Evolutionary conservation across 1,140 invertebrate genomes (phyloP).

Genomic region (Oryctes rhinoceros): DNA sequence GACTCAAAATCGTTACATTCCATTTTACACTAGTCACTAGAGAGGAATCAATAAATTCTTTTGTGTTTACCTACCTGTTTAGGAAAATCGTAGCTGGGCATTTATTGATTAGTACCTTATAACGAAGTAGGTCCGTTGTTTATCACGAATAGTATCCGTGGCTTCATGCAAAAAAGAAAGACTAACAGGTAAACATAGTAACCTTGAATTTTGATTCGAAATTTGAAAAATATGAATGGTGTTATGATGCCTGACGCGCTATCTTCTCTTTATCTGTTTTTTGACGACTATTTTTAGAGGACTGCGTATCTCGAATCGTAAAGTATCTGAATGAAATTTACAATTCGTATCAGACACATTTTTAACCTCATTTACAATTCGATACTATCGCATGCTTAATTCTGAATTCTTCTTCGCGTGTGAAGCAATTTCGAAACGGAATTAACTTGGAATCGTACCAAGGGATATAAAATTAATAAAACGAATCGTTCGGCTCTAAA

Average conservation of each 20-base stretch:
- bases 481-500: neutral
- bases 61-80: neutral
- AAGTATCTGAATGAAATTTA: neutral
- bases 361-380: neutral
- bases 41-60: slow-evolving; percentile 36
- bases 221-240: neutral
- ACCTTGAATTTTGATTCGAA: neutral
- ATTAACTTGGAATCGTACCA: neutral
- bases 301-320: too few species aligned
- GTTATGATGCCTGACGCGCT: too few species aligned
- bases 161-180: neutral
- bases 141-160: neutral
- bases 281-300: neutral
- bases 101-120: neutral
- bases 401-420: neutral
- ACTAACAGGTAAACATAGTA: neutral
- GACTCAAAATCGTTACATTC: slow-evolving; percentile 34
- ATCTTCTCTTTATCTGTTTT: neutral
- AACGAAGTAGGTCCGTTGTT: neutral
- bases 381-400: too few species aligned
- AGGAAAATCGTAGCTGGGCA: neutral
- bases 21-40: slow-evolving; percentile 27
- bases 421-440: neutral
- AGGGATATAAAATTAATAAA: neutral
- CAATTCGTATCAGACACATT: neutral